A percentile compares a stretch with the other conserved stretches of the same genome.
These are phyloP conservation scores for Fissipunctia ypsillon DNA, from an alignment of 2,888 invertebrate genomes.

Conservation along the genomic window DNA sequence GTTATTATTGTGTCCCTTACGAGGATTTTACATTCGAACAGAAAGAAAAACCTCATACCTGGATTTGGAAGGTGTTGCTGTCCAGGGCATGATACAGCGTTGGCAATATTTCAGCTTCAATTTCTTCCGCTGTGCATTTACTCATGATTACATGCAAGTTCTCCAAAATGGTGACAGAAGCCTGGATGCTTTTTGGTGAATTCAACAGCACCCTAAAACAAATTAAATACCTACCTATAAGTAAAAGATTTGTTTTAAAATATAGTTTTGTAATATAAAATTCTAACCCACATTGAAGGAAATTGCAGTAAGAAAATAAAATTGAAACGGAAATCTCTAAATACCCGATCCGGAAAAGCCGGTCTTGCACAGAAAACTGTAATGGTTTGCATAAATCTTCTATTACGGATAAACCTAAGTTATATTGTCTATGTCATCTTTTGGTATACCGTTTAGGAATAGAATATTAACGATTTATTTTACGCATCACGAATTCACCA, in stretches of 20 bases:
- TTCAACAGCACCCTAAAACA: constrained; percentile 92
- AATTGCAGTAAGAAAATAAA: constrained; percentile 17
- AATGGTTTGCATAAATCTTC: constrained; percentile 29
- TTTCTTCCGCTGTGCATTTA: constrained; percentile 95
- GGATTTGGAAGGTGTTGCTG: constrained; percentile 96
- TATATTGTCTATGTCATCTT: constrained; percentile 23
- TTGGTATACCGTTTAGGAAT: background rate
- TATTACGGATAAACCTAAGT: constrained; percentile 15
- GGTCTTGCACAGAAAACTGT: constrained; percentile 2
- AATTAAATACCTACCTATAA: background rate
- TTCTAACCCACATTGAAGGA: background rate
- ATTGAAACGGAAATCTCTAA: constrained; percentile 20
- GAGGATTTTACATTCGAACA: background rate
- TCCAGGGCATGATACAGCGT: constrained; percentile 97
- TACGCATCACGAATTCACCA: background rate
- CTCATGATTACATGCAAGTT: constrained; percentile 96
- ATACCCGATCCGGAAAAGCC: constrained; percentile 19
- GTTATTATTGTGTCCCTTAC: background rate
- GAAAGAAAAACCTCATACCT: constrained; percentile 90
- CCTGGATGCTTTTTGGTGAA: constrained; percentile 95
- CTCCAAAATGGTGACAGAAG: constrained; percentile 96
- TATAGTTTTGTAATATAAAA: background rate
- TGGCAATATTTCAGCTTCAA: constrained; percentile 95
- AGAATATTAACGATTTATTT: background rate
- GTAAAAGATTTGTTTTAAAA: background rate